phyloP scores from a whole-genome alignment of 1,140 invertebrate genomes.

The Linepithema humile region DNA sequence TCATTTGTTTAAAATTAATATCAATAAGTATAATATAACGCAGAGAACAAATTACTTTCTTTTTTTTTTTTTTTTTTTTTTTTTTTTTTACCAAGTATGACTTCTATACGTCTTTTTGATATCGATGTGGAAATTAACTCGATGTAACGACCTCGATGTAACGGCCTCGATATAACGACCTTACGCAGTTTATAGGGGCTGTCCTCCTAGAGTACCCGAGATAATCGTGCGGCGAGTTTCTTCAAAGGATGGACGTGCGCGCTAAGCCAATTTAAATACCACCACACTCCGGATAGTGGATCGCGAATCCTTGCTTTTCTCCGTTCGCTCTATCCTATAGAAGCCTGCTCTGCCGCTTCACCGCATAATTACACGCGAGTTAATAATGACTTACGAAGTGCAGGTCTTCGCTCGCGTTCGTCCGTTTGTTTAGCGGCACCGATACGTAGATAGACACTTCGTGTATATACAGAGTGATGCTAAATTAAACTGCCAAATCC shows the following conservation, averaged over 20 bases:
- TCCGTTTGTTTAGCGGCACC: constrained; percentile 69
- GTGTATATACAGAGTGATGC: not conserved
- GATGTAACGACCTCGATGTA: no score
- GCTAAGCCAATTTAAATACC: constrained; percentile 71
- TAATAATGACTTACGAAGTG: constrained; percentile 72
- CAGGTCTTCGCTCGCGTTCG: constrained; percentile 35
- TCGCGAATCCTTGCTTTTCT: constrained; percentile 59
- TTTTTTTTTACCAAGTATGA: not conserved
- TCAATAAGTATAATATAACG: not conserved
- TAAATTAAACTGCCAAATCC: not conserved
- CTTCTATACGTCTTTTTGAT: not conserved
- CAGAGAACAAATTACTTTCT: not conserved
- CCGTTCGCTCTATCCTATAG: constrained; percentile 27
- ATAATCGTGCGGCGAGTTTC: constrained; percentile 66
- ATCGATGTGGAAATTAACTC: constrained; percentile 9
- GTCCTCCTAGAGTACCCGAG: constrained; percentile 44
- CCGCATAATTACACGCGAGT: constrained; percentile 69
- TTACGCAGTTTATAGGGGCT: not conserved
- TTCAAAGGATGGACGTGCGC: constrained; percentile 60
- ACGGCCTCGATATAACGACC: not conserved
- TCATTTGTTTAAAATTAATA: not conserved
- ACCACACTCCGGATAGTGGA: constrained; percentile 45
- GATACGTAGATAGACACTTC: constrained; percentile 34
- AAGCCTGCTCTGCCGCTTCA: constrained; percentile 24
- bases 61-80: no score